Evolutionary conservation across 2,888 invertebrate species (phyloP).

Genomic region (Hemaris fuciformis): DNA sequence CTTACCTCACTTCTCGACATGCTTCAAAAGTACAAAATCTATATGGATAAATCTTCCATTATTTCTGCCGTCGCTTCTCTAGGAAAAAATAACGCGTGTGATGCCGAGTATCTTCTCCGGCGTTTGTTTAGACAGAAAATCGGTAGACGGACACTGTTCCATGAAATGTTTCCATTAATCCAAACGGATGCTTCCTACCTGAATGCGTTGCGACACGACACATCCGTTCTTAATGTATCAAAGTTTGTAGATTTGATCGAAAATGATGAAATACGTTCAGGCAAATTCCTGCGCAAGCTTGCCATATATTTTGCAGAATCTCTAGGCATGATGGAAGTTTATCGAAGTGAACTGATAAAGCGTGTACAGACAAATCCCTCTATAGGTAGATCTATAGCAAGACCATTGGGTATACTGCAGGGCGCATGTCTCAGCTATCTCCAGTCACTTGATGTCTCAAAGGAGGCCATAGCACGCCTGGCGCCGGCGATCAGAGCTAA

Average conservation of each 20-base stretch:
- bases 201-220: slow-evolving; percentile 55
- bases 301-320: slow-evolving; percentile 51
- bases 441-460: slow-evolving; percentile 22
- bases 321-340: slow-evolving; percentile 40
- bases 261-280: not conserved
- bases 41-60: slow-evolving; percentile 26
- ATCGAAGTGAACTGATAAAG: slow-evolving; percentile 20
- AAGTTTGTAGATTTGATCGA: slow-evolving; percentile 31
- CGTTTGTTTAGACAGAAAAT: slow-evolving; percentile 39
- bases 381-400: slow-evolving; percentile 17
- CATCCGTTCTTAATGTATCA: slow-evolving; percentile 31
- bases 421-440: slow-evolving; percentile 25
- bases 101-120: slow-evolving; percentile 29
- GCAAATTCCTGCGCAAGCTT: slow-evolving; percentile 43
- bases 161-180: slow-evolving; percentile 39
- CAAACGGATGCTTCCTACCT: slow-evolving; percentile 48
- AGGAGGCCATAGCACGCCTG: slow-evolving; percentile 24
- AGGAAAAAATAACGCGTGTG: slow-evolving; percentile 26
- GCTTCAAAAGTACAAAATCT: slow-evolving; percentile 35
- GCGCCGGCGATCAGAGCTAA: slow-evolving; percentile 44
- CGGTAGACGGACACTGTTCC: slow-evolving; percentile 46
- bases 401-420: slow-evolving; percentile 23
- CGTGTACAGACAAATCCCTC: slow-evolving; percentile 15
- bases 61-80: slow-evolving; percentile 31
- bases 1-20: slow-evolving; percentile 37